Percentiles rank a stretch among this genome's conserved stretches.
Evolutionary conservation across 2,888 invertebrate species (phyloP).

Genomic region (Pachydiplax longipennis): DNA sequence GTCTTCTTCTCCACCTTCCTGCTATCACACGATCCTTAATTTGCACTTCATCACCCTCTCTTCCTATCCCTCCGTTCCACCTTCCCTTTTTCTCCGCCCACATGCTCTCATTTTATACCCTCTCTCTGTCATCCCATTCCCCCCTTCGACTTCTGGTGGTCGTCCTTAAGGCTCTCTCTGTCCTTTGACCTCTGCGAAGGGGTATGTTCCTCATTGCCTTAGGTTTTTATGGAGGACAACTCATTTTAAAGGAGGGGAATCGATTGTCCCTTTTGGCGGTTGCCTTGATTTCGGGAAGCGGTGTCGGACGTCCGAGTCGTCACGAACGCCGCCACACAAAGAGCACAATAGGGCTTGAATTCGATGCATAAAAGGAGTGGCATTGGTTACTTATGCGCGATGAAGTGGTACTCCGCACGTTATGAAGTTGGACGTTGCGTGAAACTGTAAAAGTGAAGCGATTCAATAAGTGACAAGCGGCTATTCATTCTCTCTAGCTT

Average conservation of each 20-base stretch:
- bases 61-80: background rate
- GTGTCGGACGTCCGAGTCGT: background rate
- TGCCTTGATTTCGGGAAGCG: background rate
- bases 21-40: background rate
- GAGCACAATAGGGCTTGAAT: too few relatives aligned
- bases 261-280: background rate
- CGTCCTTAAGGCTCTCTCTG: background rate
- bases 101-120: background rate
- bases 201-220: background rate
- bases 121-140: background rate
- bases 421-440: too few relatives aligned
- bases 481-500: too few relatives aligned
- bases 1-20: background rate
- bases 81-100: background rate
- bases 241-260: background rate
- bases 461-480: too few relatives aligned
- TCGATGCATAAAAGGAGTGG: too few relatives aligned
- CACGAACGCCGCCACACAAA: background rate
- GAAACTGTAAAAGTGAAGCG: too few relatives aligned
- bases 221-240: background rate
- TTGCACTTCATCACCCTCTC: background rate
- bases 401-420: too few relatives aligned
- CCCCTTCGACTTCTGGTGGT: background rate
- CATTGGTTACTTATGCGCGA: too few relatives aligned
- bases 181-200: background rate